phyloP scores from a whole-genome alignment of 2,797 vertebrate species.

The Hyperoplus lanceolatus region DNA sequence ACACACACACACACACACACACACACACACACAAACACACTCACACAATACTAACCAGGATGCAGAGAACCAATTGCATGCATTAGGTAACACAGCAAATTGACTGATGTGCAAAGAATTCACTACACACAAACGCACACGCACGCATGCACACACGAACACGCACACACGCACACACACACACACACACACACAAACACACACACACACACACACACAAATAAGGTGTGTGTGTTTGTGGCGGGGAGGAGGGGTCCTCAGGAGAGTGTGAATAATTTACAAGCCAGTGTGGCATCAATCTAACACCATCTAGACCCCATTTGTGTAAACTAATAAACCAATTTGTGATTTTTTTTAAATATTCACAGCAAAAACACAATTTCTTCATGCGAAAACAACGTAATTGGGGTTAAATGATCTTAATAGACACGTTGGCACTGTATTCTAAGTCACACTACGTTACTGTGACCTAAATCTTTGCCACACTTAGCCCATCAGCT shows the following conservation, averaged over 20 bases:
- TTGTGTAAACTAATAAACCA: slow-evolving; percentile 49
- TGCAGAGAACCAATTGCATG: slow-evolving; percentile 44
- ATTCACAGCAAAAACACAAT: slow-evolving; percentile 36
- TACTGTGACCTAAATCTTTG: slow-evolving; percentile 54
- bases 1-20: slow-evolving; percentile 10
- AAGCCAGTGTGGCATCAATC: slow-evolving; percentile 50
- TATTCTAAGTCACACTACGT: slow-evolving; percentile 23
- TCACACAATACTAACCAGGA: slow-evolving; percentile 9
- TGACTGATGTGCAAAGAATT: slow-evolving; percentile 47
- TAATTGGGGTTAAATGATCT: slow-evolving; percentile 16
- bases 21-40: background rate
- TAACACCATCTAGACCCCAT: slow-evolving; percentile 50
- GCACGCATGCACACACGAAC: slow-evolving; percentile 45
- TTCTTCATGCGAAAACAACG: slow-evolving; percentile 19
- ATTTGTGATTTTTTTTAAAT: slow-evolving; percentile 40
- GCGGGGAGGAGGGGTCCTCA: slow-evolving; percentile 9
- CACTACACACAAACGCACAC: slow-evolving; percentile 29
- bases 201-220: slow-evolving; percentile 42
- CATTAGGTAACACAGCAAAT: slow-evolving; percentile 40
- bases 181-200: slow-evolving; percentile 38
- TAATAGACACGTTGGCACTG: slow-evolving; percentile 39
- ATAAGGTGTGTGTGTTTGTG: slow-evolving; percentile 1
- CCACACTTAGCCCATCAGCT: slow-evolving; percentile 51
- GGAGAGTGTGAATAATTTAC: slow-evolving; percentile 64
- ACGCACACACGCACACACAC: slow-evolving; percentile 42